phyloP scores from a whole-genome alignment of 2,113 vertebrate species.

The Seriola rivoliana region DNA sequence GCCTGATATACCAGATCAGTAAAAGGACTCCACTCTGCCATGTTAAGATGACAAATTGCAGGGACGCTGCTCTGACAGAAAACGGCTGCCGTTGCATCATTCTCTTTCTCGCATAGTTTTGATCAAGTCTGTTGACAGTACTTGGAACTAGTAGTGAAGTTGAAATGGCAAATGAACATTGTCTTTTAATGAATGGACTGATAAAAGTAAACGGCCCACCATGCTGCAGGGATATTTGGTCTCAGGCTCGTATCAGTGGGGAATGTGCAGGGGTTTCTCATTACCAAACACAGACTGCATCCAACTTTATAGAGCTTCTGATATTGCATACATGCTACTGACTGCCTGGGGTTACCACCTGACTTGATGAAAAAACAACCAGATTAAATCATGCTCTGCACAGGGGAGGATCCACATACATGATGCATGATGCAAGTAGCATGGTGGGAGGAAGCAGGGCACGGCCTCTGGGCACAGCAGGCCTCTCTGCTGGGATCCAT shows the following conservation, averaged over 20 bases:
- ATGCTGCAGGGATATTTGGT: slow-evolving; percentile 10
- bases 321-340: slow-evolving; percentile 44
- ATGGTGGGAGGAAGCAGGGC: slow-evolving; percentile 51
- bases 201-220: slow-evolving; percentile 13
- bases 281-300: slow-evolving; percentile 31
- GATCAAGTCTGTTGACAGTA: not conserved
- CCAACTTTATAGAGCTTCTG: slow-evolving; percentile 35
- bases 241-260: slow-evolving; percentile 6
- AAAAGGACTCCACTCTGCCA: slow-evolving; percentile 30
- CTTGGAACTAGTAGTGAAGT: not conserved
- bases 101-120: slow-evolving; percentile 18
- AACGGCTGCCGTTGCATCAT: slow-evolving; percentile 43
- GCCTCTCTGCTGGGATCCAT: slow-evolving; percentile 51
- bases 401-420: slow-evolving; percentile 65
- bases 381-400: slow-evolving; percentile 36
- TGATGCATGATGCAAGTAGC: slow-evolving; percentile 71
- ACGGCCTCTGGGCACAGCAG: slow-evolving; percentile 52
- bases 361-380: slow-evolving; percentile 74
- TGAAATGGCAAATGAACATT: slow-evolving; percentile 20
- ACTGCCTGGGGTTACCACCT: slow-evolving; percentile 53
- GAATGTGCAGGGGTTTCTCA: slow-evolving; percentile 6
- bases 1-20: slow-evolving; percentile 54
- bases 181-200: slow-evolving; percentile 18
- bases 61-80: slow-evolving; percentile 13
- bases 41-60: slow-evolving; percentile 61